Evolutionary conservation across 2,888 invertebrate genomes (phyloP).

Genomic region (Netelia fuscicornis): DNA sequence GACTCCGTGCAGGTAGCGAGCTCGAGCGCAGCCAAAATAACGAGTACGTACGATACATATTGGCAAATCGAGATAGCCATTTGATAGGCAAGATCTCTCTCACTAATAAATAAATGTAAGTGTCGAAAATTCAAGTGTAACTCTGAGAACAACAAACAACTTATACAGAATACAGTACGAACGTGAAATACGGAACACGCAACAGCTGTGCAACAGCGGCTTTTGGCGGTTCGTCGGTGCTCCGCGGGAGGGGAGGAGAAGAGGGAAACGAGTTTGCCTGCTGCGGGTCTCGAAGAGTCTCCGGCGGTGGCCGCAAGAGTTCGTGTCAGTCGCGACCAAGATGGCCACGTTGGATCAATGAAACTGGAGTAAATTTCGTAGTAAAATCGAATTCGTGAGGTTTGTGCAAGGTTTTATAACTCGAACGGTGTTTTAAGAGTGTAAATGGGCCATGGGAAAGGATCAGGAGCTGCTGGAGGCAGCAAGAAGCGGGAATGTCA

Average conservation of each 20-base stretch:
- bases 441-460: constrained; percentile 93
- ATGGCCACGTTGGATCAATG: constrained; percentile 93
- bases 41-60: constrained; percentile 36
- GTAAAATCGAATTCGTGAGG: constrained; percentile 79
- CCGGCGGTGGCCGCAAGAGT: constrained; percentile 85
- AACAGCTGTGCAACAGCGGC: constrained; percentile 10
- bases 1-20: background rate
- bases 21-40: constrained; percentile 27
- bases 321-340: constrained; percentile 86
- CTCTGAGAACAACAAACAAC: constrained; percentile 9
- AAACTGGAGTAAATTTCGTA: constrained; percentile 85
- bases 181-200: background rate
- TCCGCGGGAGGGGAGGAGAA: background rate
- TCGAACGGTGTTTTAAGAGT: constrained; percentile 75
- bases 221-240: background rate
- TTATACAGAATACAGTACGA: too few species aligned
- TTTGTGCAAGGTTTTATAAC: constrained; percentile 68
- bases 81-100: background rate
- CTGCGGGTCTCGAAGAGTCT: constrained; percentile 17
- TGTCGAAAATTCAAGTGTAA: background rate
- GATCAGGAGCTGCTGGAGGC: constrained; percentile 98
- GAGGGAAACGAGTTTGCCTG: constrained; percentile 9
- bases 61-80: constrained; percentile 8
- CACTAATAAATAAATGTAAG: background rate
- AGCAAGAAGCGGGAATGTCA: constrained; percentile 95